Conservation (phyloP, 2,888 invertebrate genomes). For the Cantharis rufa region DNA sequence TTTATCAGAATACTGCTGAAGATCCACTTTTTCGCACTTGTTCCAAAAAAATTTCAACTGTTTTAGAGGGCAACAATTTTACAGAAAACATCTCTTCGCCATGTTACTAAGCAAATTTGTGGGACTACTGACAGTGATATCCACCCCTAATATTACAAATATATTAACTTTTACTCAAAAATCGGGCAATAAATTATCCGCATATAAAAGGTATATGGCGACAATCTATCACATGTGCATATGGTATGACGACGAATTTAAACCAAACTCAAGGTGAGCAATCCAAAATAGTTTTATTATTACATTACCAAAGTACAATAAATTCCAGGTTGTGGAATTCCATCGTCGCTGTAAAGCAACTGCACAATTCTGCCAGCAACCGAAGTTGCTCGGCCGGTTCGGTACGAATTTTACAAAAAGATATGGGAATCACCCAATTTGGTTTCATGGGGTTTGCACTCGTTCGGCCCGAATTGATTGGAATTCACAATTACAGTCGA, state of each 20-base stretch:
- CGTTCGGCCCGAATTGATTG: slow-evolving; percentile 66
- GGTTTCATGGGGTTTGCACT: slow-evolving; percentile 82
- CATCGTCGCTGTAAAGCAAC: slow-evolving; percentile 65
- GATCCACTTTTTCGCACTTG: too few species aligned
- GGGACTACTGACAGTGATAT: slow-evolving; percentile 75
- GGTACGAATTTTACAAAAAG: slow-evolving; percentile 74
- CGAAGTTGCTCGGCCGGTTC: slow-evolving; percentile 56
- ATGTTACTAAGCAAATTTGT: slow-evolving; percentile 74
- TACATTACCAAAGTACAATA: not conserved
- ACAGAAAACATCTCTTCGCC: slow-evolving; percentile 69
- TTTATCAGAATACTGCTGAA: too few species aligned
- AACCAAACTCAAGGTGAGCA: slow-evolving; percentile 63
- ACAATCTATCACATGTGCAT: slow-evolving; percentile 76
- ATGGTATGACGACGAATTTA: slow-evolving; percentile 78
- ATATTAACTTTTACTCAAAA: slow-evolving; percentile 74
- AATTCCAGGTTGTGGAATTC: slow-evolving; percentile 70
- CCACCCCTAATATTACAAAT: slow-evolving; percentile 73
- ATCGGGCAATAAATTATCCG: slow-evolving; percentile 66
- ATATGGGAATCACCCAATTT: slow-evolving; percentile 84
- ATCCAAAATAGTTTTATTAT: not conserved
- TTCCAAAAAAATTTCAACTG: not conserved
- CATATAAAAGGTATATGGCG: slow-evolving; percentile 77
- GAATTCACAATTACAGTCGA: slow-evolving; percentile 62
- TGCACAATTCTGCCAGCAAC: slow-evolving; percentile 68
- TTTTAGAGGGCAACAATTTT: slow-evolving; percentile 75